Evolutionary conservation across 1,140 invertebrate species (phyloP).

Genomic region (Pomacea maculata): DNA sequence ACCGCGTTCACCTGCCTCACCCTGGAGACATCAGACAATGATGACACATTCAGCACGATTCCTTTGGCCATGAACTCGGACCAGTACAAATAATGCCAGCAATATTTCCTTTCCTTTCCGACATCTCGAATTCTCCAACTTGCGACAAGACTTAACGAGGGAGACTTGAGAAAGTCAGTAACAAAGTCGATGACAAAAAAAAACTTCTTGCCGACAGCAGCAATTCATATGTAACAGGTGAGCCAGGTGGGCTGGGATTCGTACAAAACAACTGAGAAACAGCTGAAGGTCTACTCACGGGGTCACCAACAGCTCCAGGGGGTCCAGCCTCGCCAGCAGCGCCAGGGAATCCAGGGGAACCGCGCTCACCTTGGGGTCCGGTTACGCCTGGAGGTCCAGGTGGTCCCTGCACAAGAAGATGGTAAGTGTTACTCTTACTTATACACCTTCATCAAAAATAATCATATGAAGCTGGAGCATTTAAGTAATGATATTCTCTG

Average conservation of each 20-base stretch:
- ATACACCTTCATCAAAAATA: not conserved
- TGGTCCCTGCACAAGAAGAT: slow-evolving; percentile 36
- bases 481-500: no score
- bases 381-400: slow-evolving; percentile 40
- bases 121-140: not conserved
- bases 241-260: no score
- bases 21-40: slow-evolving; percentile 14
- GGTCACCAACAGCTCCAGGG: slow-evolving; percentile 40
- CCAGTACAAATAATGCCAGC: not conserved
- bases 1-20: slow-evolving; percentile 25
- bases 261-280: not conserved
- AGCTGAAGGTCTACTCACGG: slow-evolving; percentile 32
- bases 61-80: no score
- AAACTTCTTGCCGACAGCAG: not conserved
- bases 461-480: not conserved
- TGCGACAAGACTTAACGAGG: not conserved
- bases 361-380: slow-evolving; percentile 52
- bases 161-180: not conserved
- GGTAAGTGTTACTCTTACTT: not conserved
- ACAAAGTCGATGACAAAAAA: not conserved
- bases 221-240: not conserved
- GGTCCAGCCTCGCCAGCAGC: slow-evolving; percentile 50
- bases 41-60: not conserved
- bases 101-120: not conserved
- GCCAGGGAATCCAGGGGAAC: slow-evolving; percentile 47